Percentiles rank a stretch among this genome's conserved stretches.
phyloP scores from a whole-genome alignment of 2,888 invertebrate species.

The Stenodema calcarata region DNA sequence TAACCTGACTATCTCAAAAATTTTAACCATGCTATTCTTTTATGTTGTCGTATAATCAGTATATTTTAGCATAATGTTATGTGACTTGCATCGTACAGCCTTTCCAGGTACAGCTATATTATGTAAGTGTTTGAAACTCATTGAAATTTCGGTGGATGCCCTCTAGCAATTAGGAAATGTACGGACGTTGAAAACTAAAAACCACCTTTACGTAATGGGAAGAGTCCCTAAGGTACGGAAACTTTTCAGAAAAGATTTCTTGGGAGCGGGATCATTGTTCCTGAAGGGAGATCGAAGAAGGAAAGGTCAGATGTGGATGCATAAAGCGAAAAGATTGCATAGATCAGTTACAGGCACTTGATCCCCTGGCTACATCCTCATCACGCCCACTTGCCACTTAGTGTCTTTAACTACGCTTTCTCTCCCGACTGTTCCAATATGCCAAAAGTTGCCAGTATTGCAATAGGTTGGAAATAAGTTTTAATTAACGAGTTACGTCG shows the following conservation, averaged over 20 bases:
- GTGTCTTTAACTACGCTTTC: not conserved
- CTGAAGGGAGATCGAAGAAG: not conserved
- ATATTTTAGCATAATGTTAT: too few species aligned
- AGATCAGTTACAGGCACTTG: not conserved
- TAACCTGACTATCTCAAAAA: too few species aligned
- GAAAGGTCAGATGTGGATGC: not conserved
- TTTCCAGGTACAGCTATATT: too few species aligned
- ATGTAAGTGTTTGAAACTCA: too few species aligned
- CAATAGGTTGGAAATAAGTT: not conserved
- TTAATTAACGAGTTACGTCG: not conserved
- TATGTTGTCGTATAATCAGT: too few species aligned
- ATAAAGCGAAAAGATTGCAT: not conserved
- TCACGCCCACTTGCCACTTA: not conserved
- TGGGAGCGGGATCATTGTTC: not conserved
- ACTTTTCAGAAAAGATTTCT: not conserved
- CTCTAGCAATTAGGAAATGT: too few species aligned
- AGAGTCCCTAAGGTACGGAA: too few species aligned
- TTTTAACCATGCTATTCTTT: too few species aligned
- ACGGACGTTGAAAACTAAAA: too few species aligned
- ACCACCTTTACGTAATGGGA: too few species aligned
- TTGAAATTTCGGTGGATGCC: too few species aligned
- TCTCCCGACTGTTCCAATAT: not conserved
- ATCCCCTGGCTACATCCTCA: not conserved
- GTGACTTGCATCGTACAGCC: too few species aligned
- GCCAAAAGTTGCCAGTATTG: not conserved